Conservation (phyloP, 2,113 vertebrate genomes). For the Ceuthmochares aereus region DNA sequence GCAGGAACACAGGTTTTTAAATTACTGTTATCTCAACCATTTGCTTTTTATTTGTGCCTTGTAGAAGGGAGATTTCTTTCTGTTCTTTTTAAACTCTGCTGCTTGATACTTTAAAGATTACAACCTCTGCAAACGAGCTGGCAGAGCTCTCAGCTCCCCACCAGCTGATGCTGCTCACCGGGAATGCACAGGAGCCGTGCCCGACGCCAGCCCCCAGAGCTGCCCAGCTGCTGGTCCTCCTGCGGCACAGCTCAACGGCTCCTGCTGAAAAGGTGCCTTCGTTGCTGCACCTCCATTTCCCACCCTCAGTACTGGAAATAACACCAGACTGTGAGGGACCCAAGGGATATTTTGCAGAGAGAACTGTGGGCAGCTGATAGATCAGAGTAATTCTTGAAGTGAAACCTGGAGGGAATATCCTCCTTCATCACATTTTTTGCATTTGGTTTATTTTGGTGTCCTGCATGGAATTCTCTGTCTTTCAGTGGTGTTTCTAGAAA, state of each 20-base stretch:
- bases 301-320: neutral
- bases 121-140: neutral
- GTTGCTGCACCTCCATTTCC: neutral
- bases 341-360: neutral
- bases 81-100: neutral
- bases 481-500: neutral
- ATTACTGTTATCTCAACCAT: conserved; percentile 23
- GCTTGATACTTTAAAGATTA: neutral
- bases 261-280: neutral
- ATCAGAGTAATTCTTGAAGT: neutral
- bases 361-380: neutral
- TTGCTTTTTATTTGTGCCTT: neutral
- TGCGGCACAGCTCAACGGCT: neutral
- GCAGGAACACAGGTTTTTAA: neutral
- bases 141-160: neutral
- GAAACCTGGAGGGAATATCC: neutral
- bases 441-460: neutral
- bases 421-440: neutral
- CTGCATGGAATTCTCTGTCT: neutral
- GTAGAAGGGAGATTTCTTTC: neutral
- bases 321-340: neutral
- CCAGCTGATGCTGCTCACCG: neutral
- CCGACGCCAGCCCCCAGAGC: neutral
- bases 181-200: neutral
- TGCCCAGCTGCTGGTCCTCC: neutral